phyloP scores from a whole-genome alignment of 2,888 invertebrate genomes.

The Rutpela maculata region DNA sequence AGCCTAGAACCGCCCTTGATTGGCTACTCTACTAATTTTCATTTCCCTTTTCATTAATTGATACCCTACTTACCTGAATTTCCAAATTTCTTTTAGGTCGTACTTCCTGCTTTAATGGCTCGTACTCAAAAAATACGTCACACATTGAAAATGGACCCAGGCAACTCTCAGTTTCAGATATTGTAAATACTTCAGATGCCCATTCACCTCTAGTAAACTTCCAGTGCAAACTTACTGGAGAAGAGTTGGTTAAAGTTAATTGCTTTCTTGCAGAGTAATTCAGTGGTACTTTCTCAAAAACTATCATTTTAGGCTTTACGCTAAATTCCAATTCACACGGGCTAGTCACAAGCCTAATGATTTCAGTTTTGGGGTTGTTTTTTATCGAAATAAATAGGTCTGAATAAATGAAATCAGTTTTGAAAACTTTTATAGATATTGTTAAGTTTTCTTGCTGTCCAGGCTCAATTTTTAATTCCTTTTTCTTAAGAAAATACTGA shows the following conservation, averaged over 20 bases:
- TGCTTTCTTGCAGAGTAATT: conserved; percentile 57
- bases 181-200: conserved; percentile 72
- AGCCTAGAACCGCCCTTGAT: no score
- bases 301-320: conserved; percentile 69
- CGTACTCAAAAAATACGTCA: conserved; percentile 75
- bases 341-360: conserved; percentile 75
- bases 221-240: conserved; percentile 78
- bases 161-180: conserved; percentile 73
- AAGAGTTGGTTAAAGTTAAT: conserved; percentile 77
- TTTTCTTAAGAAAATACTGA: conserved; percentile 74
- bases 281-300: conserved; percentile 72
- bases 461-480: conserved; percentile 60
- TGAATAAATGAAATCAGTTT: conserved; percentile 66
- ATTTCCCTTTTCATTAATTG: no score
- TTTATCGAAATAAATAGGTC: conserved; percentile 72
- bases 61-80: conserved; percentile 74
- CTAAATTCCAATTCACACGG: conserved; percentile 76
- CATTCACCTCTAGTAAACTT: conserved; percentile 73
- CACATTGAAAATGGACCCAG: conserved; percentile 74
- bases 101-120: conserved; percentile 72
- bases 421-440: conserved; percentile 67
- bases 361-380: conserved; percentile 78
- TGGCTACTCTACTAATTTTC: no score
- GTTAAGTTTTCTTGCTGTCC: conserved; percentile 62
- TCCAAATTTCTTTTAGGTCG: conserved; percentile 71